Conservation (phyloP, 2,113 vertebrate species). For the Axis porcinus region DNA sequence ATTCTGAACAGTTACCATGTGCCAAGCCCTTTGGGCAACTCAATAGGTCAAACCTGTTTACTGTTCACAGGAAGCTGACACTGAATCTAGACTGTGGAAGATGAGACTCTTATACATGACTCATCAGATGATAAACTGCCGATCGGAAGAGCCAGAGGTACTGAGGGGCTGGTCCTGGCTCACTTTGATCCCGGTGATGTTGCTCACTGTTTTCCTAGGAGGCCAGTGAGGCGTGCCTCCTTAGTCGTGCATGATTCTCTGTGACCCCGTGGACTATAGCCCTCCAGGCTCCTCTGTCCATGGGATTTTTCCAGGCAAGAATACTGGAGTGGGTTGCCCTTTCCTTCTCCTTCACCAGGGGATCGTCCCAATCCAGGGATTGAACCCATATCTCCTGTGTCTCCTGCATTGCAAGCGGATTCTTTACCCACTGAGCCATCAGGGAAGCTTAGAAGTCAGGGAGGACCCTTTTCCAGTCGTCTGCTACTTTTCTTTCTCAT, state of each 20-base stretch:
- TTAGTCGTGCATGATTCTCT: neutral
- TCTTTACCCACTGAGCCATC: neutral
- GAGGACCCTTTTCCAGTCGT: neutral
- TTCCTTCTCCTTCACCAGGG: neutral
- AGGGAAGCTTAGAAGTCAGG: neutral
- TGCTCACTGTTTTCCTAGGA: neutral
- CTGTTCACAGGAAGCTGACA: neutral
- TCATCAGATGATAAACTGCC: neutral
- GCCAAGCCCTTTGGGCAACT: neutral
- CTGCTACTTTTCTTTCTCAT: neutral
- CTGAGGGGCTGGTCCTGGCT: neutral
- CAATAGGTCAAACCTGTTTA: neutral
- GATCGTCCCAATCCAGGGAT: neutral
- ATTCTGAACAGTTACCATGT: neutral
- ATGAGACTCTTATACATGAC: neutral
- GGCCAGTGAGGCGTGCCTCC: neutral
- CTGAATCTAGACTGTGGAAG: neutral
- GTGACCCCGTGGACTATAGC: neutral
- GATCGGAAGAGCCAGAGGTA: neutral
- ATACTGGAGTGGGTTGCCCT: neutral
- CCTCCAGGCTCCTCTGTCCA: neutral
- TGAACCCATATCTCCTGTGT: neutral
- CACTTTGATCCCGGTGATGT: neutral
- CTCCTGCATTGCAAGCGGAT: neutral
- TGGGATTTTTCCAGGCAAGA: neutral